A percentile compares a stretch with the other conserved stretches of the same genome.
These are phyloP conservation scores for Graptemys geographica DNA, from an alignment of 2,797 vertebrate species.

Conservation along the genomic window DNA sequence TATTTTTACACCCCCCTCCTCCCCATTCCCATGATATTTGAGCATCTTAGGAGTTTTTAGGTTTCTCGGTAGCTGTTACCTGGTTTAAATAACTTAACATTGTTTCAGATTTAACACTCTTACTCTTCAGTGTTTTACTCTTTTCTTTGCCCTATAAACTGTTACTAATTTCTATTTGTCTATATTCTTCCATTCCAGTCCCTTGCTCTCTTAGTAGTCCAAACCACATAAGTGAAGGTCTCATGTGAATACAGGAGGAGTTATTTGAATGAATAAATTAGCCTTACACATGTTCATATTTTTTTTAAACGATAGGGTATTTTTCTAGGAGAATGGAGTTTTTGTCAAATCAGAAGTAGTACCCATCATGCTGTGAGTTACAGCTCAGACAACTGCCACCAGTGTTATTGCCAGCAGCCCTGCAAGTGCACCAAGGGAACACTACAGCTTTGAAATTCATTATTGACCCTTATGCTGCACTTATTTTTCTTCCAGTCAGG, in stretches of 20 bases:
- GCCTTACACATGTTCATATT: slow-evolving; percentile 60
- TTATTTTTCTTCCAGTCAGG: not conserved
- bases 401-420: slow-evolving; percentile 36
- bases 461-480: slow-evolving; percentile 39
- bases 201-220: slow-evolving; percentile 35
- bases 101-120: not conserved
- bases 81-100: not conserved
- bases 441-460: not conserved
- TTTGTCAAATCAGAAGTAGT: slow-evolving; percentile 50
- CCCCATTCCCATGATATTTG: accelerated
- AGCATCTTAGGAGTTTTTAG: not conserved
- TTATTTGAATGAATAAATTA: slow-evolving; percentile 66
- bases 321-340: slow-evolving; percentile 39
- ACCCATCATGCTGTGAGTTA: slow-evolving; percentile 33
- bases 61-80: not conserved
- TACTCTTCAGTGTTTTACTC: not conserved
- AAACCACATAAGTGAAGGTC: slow-evolving; percentile 40
- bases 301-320: slow-evolving; percentile 19
- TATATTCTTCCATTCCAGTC: not conserved
- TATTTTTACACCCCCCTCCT: not conserved
- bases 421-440: not conserved
- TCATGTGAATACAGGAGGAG: slow-evolving; percentile 24
- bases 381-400: slow-evolving; percentile 48
- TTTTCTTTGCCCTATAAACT: not conserved
- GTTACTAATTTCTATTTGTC: slow-evolving; percentile 1